These are phyloP conservation scores for Collichthys lucidus DNA, from an alignment of 2,113 vertebrate species.

Conservation along the genomic window DNA sequence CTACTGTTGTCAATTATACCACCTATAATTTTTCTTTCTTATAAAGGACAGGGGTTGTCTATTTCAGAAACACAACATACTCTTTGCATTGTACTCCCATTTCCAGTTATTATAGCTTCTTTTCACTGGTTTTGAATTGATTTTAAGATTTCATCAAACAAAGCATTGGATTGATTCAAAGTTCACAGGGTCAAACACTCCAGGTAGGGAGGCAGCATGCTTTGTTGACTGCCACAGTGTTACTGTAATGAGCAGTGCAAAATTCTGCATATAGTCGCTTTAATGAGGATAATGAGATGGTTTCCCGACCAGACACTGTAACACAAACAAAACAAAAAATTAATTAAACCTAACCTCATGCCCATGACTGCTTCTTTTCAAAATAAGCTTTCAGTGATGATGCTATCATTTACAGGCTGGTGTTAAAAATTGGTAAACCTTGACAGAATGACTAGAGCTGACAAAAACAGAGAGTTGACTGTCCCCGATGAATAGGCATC, in stretches of 20 bases:
- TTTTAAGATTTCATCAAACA: neutral
- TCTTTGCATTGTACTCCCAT: neutral
- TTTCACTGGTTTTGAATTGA: neutral
- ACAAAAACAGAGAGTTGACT: neutral
- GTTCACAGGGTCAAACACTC: neutral
- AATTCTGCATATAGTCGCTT: neutral
- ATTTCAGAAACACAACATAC: neutral
- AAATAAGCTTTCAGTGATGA: neutral
- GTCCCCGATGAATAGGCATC: neutral
- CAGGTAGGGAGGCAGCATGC: neutral
- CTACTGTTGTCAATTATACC: neutral
- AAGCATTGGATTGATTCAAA: neutral
- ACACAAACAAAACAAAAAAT: neutral
- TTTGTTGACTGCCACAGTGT: neutral
- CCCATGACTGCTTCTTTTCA: neutral
- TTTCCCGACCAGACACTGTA: neutral
- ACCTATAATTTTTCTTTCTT: constrained; percentile 3
- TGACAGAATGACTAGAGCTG: neutral
- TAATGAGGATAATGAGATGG: neutral
- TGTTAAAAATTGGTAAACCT: neutral
- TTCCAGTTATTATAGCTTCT: neutral
- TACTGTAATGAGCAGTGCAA: neutral
- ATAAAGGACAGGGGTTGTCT: neutral
- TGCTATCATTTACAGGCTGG: neutral
- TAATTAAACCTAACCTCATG: neutral